These are phyloP conservation scores for Dasysyrphus albostriatus DNA, from an alignment of 2,888 invertebrate species.

Conservation along the genomic window DNA sequence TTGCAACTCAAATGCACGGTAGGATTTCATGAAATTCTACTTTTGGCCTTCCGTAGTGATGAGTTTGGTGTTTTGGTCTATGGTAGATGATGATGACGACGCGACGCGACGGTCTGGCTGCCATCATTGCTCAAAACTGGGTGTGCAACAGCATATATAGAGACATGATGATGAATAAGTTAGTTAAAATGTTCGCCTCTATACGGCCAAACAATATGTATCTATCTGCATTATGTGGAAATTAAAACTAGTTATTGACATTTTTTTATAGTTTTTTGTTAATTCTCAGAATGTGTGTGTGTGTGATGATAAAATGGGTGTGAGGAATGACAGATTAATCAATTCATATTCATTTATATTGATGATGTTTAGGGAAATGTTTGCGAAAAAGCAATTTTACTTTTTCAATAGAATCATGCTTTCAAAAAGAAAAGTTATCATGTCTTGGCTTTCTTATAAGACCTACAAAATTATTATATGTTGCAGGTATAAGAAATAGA, in stretches of 20 bases:
- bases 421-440: too few species aligned
- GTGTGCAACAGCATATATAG: constrained; percentile 20
- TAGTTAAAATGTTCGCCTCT: constrained; percentile 68
- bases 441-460: too few species aligned
- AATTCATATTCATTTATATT: not conserved
- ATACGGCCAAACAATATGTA: not conserved
- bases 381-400: too few species aligned
- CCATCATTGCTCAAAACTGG: constrained; percentile 17
- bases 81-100: not conserved
- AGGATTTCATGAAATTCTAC: constrained; percentile 53
- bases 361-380: not conserved
- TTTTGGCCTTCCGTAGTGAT: constrained; percentile 67
- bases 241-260: constrained; percentile 11
- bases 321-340: constrained; percentile 10
- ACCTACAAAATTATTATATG: too few species aligned
- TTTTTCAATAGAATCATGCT: too few species aligned
- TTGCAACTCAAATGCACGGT: not conserved
- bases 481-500: too few species aligned
- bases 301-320: not conserved
- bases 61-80: constrained; percentile 39
- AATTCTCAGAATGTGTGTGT: not conserved
- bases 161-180: constrained; percentile 67
- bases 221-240: constrained; percentile 12
- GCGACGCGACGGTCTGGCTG: not conserved
- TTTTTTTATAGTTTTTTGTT: not conserved